Conservation (phyloP, 2,797 vertebrate genomes). For the Typhlichthys subterraneus region DNA sequence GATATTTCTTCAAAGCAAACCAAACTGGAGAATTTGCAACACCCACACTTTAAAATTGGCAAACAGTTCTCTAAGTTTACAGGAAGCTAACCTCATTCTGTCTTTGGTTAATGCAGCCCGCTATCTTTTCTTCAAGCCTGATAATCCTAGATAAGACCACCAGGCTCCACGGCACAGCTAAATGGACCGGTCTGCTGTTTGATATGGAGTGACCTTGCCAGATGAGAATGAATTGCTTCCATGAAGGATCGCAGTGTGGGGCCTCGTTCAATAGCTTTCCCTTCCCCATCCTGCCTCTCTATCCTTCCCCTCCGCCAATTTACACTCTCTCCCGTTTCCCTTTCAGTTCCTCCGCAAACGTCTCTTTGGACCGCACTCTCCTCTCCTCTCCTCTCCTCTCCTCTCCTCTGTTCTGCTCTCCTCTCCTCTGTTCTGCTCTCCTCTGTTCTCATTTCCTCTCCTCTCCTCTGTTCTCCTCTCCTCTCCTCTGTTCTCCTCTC, state of each 20-base stretch:
- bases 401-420: too few relatives aligned
- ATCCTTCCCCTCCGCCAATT: conserved; percentile 6
- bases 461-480: too few relatives aligned
- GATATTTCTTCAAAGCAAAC: not conserved
- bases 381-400: not conserved
- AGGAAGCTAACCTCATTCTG: conserved; percentile 15
- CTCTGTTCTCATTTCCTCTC: too few relatives aligned
- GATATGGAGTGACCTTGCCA: conserved; percentile 44
- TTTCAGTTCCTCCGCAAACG: not conserved
- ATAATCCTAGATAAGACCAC: conserved; percentile 46
- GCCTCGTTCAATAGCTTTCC: not conserved
- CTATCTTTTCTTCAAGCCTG: conserved; percentile 24
- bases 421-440: too few relatives aligned
- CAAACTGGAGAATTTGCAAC: conserved; percentile 28
- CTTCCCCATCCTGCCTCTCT: conserved; percentile 1
- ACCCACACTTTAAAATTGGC: conserved; percentile 7
- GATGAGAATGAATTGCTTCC: conserved; percentile 41
- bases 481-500: too few relatives aligned
- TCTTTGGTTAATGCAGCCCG: conserved; percentile 27
- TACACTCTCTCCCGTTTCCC: not conserved
- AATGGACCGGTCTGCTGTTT: conserved; percentile 43
- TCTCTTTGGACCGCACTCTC: too few relatives aligned
- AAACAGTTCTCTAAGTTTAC: conserved; percentile 24
- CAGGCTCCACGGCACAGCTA: conserved; percentile 32
- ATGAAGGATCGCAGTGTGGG: not conserved